These are phyloP conservation scores for Ptychoptera contaminata DNA, from an alignment of 2,888 invertebrate genomes.

Conservation along the genomic window DNA sequence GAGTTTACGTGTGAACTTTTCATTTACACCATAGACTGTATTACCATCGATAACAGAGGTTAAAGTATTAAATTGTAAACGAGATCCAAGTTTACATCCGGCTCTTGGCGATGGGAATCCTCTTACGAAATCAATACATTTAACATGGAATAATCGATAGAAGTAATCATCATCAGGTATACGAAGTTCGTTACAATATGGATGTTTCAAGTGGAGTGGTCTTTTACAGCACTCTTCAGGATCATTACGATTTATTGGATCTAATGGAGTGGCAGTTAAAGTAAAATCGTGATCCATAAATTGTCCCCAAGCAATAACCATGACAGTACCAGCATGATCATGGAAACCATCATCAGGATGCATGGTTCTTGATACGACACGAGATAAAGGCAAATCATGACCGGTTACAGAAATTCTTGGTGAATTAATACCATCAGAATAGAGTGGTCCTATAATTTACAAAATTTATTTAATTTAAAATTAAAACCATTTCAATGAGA, in stretches of 20 bases:
- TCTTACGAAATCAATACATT: conserved; percentile 80
- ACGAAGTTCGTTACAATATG: conserved; percentile 78
- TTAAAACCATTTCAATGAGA: background rate
- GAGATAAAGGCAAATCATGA: conserved; percentile 58
- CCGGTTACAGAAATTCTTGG: conserved; percentile 70
- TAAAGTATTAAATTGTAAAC: conserved; percentile 70
- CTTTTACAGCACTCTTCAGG: conserved; percentile 81
- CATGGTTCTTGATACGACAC: conserved; percentile 78
- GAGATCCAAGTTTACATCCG: conserved; percentile 73
- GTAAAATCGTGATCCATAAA: conserved; percentile 92
- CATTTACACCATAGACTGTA: conserved; percentile 77
- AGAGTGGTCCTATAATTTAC: conserved; percentile 52
- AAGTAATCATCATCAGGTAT: conserved; percentile 85
- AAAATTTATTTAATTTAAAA: conserved; percentile 32
- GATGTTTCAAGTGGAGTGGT: conserved; percentile 68
- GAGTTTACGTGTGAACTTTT: conserved; percentile 65
- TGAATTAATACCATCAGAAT: conserved; percentile 69
- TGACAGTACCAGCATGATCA: conserved; percentile 84
- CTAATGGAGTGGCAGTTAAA: conserved; percentile 72
- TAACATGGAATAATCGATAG: conserved; percentile 67
- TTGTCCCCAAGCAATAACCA: conserved; percentile 90
- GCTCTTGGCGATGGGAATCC: conserved; percentile 76
- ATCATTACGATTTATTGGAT: conserved; percentile 72
- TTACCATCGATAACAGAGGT: conserved; percentile 79
- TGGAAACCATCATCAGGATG: conserved; percentile 88